Evolutionary conservation across 2,113 vertebrate species (phyloP).

Genomic region (Antechinus stuartii): DNA sequence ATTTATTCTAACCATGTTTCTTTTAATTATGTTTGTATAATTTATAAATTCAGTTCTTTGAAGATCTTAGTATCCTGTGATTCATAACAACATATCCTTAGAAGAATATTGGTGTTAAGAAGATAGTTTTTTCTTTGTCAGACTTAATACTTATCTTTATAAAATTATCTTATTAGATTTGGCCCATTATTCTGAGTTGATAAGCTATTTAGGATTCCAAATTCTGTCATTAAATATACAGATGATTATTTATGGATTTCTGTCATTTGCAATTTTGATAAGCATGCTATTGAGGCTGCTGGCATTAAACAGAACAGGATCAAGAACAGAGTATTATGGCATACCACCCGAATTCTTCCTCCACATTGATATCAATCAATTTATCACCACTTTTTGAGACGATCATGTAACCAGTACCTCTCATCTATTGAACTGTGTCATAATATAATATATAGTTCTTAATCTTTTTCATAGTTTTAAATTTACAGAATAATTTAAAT

Average conservation of each 20-base stretch:
- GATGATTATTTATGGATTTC: not conserved
- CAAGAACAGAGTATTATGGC: not conserved
- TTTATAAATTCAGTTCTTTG: not conserved
- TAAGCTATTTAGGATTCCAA: not conserved
- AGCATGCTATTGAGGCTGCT: not conserved
- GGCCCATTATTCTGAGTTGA: not conserved
- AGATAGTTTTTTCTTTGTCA: not conserved
- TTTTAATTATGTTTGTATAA: not conserved
- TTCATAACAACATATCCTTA: not conserved
- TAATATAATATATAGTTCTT: not conserved
- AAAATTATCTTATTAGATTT: not conserved
- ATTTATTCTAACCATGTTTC: not conserved
- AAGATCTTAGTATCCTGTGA: not conserved
- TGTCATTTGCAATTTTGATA: not conserved
- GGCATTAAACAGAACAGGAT: not conserved
- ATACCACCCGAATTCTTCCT: not conserved
- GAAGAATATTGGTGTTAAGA: not conserved
- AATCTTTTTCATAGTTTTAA: not conserved
- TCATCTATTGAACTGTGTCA: not conserved
- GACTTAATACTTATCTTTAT: not conserved
- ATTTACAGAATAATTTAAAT: not conserved
- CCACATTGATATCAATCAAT: not conserved
- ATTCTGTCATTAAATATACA: not conserved
- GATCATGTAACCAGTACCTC: not conserved
- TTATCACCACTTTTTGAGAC: not conserved